Evolutionary conservation across 2,113 vertebrate genomes (phyloP), one percentile per base, ranked within the genome.

Genomic region (Mustela lutreola): DNA sequence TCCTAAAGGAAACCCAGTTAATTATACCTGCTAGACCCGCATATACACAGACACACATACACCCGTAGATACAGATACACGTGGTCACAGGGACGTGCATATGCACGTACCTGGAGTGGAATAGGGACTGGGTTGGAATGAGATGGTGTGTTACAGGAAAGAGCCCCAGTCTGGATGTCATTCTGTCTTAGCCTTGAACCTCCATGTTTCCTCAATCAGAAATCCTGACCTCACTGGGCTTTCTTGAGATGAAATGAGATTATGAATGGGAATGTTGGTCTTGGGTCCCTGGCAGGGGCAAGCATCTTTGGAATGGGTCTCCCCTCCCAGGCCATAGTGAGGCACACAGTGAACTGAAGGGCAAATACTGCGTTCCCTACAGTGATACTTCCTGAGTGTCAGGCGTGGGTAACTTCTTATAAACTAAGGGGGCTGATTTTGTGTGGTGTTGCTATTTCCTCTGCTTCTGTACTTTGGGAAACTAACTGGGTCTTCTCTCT

Each of bases 61-160:
- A 6, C 53, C 15, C 53, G 18, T 18, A 56, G 53, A 18, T 16
- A 78, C 12, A n/a, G 19, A 8, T 4, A n/a, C 19, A 11, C 4
- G 18, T n/a, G 16, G 8, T 19, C 19, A n/a, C 60, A 26, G 11
- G 2, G 31, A 39, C 22, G 1, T 5, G 1, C 31, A 11, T 11
- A 11, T 21, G 9, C 11, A 36, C 26, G 48, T 2, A 1, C 4
- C 16, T 22, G 4, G 33, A 28, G 39, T 53, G 8, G 60, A 53
- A 33, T 60, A 0, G 1, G 42, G 71, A 56, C 56, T 70, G 65
- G 28, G 18, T 15, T 58, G 82, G 33, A 33, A 11, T 58, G 73
- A 56, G 42, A 24, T 22, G 7, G 7, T 22, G 7, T 50, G 26
- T 91, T 75, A 33, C 1, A 63, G 26, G 9, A 85, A 81, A 62